Conservation (phyloP, 2,797 vertebrate genomes). For the Potorous gilbertii region DNA sequence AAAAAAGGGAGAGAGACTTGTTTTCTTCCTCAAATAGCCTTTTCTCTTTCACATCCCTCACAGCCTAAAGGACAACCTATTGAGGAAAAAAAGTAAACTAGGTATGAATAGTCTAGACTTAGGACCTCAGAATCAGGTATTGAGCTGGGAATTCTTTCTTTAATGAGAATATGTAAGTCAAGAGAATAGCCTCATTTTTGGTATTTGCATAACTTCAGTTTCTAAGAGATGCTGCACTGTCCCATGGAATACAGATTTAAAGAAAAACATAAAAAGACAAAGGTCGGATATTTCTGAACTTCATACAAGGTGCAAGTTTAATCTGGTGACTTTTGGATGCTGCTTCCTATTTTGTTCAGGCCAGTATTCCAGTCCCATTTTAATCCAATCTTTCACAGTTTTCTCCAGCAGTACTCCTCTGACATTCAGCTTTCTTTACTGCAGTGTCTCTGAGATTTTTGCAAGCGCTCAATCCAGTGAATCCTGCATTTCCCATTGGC, state of each 20-base stretch:
- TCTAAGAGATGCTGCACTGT: neutral
- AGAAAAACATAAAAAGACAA: neutral
- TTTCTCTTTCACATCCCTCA: neutral
- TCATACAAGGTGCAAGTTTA: neutral
- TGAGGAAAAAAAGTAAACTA: neutral
- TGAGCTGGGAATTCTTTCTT: constrained; percentile 14
- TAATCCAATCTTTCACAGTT: neutral
- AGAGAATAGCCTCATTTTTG: neutral
- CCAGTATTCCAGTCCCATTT: neutral
- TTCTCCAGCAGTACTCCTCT: neutral
- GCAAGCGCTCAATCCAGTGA: constrained; percentile 31
- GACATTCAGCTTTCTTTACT: constrained; percentile 3
- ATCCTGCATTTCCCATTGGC: constrained; percentile 58
- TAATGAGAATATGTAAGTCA: neutral
- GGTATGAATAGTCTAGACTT: neutral
- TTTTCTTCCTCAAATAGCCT: neutral
- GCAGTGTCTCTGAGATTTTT: constrained; percentile 41
- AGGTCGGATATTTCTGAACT: neutral
- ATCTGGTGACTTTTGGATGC: neutral
- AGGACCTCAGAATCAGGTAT: neutral
- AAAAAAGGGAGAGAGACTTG: neutral
- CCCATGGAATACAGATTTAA: neutral
- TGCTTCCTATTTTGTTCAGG: constrained; percentile 16
- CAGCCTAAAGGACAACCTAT: neutral
- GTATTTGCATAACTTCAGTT: neutral